Evolutionary conservation across 2,888 invertebrate genomes (phyloP).

Genomic region (Hoplodrina ambigua): DNA sequence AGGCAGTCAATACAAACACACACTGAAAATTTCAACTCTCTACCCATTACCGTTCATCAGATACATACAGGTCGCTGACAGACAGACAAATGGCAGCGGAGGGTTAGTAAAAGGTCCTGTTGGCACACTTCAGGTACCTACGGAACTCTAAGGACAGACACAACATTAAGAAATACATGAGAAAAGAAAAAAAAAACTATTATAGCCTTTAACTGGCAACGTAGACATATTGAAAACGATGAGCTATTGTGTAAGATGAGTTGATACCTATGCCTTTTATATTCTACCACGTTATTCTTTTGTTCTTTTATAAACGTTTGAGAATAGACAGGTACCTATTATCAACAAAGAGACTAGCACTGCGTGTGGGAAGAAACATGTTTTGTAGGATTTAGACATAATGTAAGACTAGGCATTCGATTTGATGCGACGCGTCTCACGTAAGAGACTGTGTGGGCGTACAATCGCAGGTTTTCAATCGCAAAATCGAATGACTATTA

Average conservation of each 20-base stretch:
- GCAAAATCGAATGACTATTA: neutral
- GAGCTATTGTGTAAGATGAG: conserved; percentile 1
- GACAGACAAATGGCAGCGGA: too few species aligned
- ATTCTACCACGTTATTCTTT: neutral
- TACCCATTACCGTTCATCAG: too few species aligned
- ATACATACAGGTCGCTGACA: too few species aligned
- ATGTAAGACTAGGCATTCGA: too few species aligned
- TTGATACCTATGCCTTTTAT: neutral
- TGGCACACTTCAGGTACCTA: too few species aligned
- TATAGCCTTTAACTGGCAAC: neutral
- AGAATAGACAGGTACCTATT: conserved; percentile 7
- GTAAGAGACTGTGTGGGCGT: neutral
- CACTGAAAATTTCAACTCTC: too few species aligned
- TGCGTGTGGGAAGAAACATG: neutral
- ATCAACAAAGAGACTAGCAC: neutral
- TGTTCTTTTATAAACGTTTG: neutral
- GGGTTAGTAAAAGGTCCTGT: too few species aligned
- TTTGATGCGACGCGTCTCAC: too few species aligned
- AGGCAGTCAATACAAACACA: too few species aligned
- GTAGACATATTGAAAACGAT: conserved; percentile 2
- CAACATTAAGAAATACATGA: neutral
- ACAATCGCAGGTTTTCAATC: neutral
- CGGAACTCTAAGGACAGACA: too few species aligned
- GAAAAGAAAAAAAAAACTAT: neutral
- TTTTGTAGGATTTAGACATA: neutral